phyloP scores from a whole-genome alignment of 2,888 invertebrate species.

The Cephus sareptanus region DNA sequence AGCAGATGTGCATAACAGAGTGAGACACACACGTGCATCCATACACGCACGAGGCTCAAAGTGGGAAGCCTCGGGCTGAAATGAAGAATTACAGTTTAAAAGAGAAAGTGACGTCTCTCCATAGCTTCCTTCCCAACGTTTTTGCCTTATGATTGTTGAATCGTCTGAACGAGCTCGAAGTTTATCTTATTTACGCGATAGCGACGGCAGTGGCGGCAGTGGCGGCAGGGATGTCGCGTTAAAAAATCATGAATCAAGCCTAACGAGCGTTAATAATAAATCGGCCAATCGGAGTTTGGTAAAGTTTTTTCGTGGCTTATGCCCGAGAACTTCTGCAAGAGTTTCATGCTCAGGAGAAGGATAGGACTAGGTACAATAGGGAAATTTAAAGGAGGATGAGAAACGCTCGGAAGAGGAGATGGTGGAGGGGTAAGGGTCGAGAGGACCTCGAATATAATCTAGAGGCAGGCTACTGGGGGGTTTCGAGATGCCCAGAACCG shows the following conservation, averaged over 20 bases:
- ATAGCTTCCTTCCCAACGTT: not conserved
- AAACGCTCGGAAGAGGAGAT: not conserved
- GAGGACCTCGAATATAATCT: not conserved
- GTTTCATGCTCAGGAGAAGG: not conserved
- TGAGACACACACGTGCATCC: no score
- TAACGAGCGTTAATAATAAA: conserved; percentile 42
- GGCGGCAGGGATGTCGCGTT: conserved; percentile 17
- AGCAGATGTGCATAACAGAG: not conserved
- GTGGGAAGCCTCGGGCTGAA: not conserved
- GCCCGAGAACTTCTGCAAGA: not conserved
- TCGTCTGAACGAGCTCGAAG: not conserved
- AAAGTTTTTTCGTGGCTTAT: conserved; percentile 18
- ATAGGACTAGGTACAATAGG: not conserved
- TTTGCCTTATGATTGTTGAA: not conserved
- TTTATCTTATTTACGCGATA: not conserved
- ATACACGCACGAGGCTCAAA: not conserved
- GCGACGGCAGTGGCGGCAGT: conserved; percentile 1
- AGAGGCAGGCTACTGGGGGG: no score
- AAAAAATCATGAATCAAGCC: conserved; percentile 41
- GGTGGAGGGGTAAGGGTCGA: not conserved
- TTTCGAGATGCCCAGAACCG: no score
- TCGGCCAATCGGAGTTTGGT: conserved; percentile 31
- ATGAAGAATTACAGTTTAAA: not conserved
- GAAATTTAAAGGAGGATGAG: conserved; percentile 3
- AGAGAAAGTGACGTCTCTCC: not conserved